Percentiles rank a stretch among this genome's conserved stretches.
Conservation (phyloP, 2,797 vertebrate genomes). For the Melopsittacus undulatus region DNA sequence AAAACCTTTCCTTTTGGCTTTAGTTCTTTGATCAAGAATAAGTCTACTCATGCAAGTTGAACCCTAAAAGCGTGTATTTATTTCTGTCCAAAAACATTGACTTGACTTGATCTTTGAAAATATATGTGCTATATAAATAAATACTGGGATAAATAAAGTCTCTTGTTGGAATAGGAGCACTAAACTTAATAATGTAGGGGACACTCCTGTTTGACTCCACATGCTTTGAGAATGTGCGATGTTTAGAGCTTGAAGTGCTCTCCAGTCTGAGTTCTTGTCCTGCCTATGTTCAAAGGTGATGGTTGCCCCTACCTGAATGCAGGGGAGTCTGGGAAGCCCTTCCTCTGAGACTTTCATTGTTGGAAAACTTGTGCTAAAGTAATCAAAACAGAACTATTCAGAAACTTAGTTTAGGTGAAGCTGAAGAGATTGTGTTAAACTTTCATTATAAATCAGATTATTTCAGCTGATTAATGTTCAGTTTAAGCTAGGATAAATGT, state of each 20-base stretch:
- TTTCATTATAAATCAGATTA: not conserved
- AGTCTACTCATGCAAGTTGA: constrained; percentile 34
- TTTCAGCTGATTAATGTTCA: not conserved
- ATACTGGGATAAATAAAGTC: not conserved
- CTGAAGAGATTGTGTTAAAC: not conserved
- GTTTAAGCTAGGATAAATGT: not conserved
- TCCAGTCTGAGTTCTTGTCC: not conserved
- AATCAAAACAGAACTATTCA: not conserved
- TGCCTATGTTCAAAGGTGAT: not conserved
- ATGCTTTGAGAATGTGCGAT: not conserved
- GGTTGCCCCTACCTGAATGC: not conserved
- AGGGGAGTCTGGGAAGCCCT: not conserved
- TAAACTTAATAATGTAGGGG: not conserved
- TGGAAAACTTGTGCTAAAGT: not conserved
- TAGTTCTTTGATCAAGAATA: constrained; percentile 51
- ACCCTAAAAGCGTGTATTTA: constrained; percentile 38
- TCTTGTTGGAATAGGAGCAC: not conserved
- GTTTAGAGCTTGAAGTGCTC: not conserved
- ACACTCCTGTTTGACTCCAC: not conserved
- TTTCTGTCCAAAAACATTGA: constrained; percentile 20
- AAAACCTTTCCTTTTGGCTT: constrained; percentile 44
- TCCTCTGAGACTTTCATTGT: not conserved
- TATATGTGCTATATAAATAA: not conserved
- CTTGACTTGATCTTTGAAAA: constrained; percentile 15
- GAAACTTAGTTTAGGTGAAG: not conserved